Evolutionary conservation across 2,888 invertebrate genomes (phyloP).

Genomic region (Lampropteryx suffumata): DNA sequence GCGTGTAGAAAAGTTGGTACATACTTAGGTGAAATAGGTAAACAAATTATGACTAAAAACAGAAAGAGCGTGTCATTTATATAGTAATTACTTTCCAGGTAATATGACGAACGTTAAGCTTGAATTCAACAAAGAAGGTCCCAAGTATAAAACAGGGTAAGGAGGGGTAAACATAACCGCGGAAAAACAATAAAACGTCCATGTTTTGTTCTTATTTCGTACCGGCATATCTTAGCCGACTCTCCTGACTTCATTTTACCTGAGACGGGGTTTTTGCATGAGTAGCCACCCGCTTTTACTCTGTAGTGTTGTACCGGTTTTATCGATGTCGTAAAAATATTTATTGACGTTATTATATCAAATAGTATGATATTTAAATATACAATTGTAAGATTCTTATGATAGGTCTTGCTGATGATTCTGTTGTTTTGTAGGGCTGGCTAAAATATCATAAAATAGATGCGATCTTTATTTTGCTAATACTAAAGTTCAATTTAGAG

Average conservation of each 20-base stretch:
- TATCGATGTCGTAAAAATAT: conserved; percentile 26
- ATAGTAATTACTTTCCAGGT: background rate
- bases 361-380: too few relatives aligned
- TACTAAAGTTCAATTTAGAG: too few relatives aligned
- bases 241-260: conserved; percentile 60
- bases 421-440: too few relatives aligned
- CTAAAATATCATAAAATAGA: too few relatives aligned
- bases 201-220: conserved; percentile 47
- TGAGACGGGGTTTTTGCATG: conserved; percentile 62
- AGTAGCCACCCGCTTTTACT: conserved; percentile 47
- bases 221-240: conserved; percentile 45
- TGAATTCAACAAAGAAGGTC: conserved; percentile 16
- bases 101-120: background rate
- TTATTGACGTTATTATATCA: conserved; percentile 4
- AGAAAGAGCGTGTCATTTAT: background rate
- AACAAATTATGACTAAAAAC: background rate
- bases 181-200: conserved; percentile 40
- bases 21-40: background rate
- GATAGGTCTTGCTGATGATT: too few relatives aligned
- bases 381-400: too few relatives aligned
- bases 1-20: too few relatives aligned
- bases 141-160: conserved; percentile 17
- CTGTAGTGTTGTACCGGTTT: conserved; percentile 38
- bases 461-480: too few relatives aligned
- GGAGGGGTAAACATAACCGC: conserved; percentile 26